phyloP scores from a whole-genome alignment of 2,797 vertebrate genomes.

The Gymnocypris eckloni region DNA sequence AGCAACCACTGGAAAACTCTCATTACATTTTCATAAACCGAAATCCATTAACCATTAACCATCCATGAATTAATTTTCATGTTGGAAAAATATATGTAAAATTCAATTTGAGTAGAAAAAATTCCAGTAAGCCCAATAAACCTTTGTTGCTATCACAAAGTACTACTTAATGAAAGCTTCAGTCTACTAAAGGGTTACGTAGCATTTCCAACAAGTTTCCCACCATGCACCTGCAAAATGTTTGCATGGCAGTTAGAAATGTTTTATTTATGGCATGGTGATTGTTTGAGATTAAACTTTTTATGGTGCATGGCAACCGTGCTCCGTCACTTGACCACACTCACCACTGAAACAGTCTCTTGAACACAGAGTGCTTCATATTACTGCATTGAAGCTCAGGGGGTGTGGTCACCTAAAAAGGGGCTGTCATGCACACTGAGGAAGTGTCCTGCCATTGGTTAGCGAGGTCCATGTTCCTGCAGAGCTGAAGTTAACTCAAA shows the following conservation, averaged over 20 bases:
- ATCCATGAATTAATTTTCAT: neutral
- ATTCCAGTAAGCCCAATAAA: neutral
- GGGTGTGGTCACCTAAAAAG: slow-evolving; percentile 60
- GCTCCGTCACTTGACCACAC: slow-evolving; percentile 2
- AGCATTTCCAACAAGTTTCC: slow-evolving; percentile 7
- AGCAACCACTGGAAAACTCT: neutral
- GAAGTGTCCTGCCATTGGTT: slow-evolving; percentile 74
- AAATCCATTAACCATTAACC: slow-evolving; percentile 1
- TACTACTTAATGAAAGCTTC: neutral
- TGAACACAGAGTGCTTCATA: slow-evolving; percentile 62
- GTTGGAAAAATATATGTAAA: neutral
- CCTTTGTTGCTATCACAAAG: slow-evolving; percentile 13
- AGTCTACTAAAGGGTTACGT: slow-evolving; percentile 34
- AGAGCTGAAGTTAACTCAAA: slow-evolving; percentile 72
- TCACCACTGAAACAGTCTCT: slow-evolving; percentile 54
- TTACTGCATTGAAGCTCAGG: slow-evolving; percentile 36
- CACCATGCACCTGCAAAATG: slow-evolving; percentile 29
- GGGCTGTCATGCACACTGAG: slow-evolving; percentile 60
- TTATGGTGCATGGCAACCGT: slow-evolving; percentile 1
- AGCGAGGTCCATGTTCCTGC: slow-evolving; percentile 49
- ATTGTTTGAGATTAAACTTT: slow-evolving; percentile 30
- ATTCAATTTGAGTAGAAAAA: neutral
- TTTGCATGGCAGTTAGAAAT: slow-evolving; percentile 26
- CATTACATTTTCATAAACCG: neutral
- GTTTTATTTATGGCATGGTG: neutral